Evolutionary conservation across 2,888 invertebrate genomes (phyloP).

Genomic region (Ochropleura plecta): DNA sequence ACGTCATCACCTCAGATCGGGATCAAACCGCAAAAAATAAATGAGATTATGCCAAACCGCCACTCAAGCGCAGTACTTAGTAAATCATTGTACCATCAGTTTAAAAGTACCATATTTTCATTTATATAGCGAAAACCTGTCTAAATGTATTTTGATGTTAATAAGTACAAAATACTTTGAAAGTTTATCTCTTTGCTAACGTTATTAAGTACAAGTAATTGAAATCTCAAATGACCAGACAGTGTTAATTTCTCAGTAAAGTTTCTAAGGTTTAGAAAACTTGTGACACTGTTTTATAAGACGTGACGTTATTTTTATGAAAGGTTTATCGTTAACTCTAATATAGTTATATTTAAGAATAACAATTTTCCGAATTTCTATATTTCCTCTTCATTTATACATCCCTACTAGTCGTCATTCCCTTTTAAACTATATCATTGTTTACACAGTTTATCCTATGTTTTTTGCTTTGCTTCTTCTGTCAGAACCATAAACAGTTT

Average conservation of each 20-base stretch:
- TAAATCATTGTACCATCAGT: not conserved
- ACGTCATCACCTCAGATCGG: no score
- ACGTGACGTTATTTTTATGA: slow-evolving; percentile 1
- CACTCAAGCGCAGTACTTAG: not conserved
- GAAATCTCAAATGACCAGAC: slow-evolving; percentile 8
- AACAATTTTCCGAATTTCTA: not conserved
- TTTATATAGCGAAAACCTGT: not conserved
- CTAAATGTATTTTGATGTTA: not conserved
- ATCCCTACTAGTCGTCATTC: not conserved
- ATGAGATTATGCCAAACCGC: not conserved
- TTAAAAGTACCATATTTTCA: not conserved
- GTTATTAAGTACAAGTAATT: slow-evolving; percentile 23
- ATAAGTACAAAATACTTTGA: not conserved
- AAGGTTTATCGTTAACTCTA: not conserved
- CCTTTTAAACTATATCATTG: not conserved
- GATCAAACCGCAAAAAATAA: not conserved
- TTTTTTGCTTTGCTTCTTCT: not conserved
- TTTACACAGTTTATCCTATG: not conserved
- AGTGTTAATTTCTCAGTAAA: not conserved
- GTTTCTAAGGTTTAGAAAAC: slow-evolving; percentile 9
- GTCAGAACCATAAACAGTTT: not conserved
- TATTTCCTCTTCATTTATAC: not conserved
- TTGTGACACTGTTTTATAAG: not conserved
- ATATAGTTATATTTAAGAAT: not conserved
- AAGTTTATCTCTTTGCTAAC: not conserved